phyloP scores from a whole-genome alignment of 2,888 invertebrate species.

The Allolobophora icterica region DNA sequence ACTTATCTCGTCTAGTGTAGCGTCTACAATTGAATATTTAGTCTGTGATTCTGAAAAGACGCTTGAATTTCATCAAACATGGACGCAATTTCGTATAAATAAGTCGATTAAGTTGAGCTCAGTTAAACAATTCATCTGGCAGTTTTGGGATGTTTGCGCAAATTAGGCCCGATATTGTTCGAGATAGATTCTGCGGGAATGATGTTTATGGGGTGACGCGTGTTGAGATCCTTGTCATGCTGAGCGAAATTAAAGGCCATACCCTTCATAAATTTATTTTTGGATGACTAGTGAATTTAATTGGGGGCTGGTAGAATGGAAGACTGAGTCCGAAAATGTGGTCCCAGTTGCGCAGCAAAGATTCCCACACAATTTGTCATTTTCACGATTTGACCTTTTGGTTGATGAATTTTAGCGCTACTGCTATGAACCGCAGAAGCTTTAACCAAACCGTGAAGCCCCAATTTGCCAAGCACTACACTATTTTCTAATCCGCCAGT shows the following conservation, averaged over 20 bases:
- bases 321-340: not conserved
- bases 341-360: not conserved
- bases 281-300: too few relatives aligned
- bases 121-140: not conserved
- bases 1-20: slow-evolving; percentile 9
- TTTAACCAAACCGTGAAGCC: not conserved
- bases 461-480: not conserved
- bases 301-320: too few relatives aligned
- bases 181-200: not conserved
- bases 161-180: not conserved
- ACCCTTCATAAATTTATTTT: too few relatives aligned
- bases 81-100: not conserved
- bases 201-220: not conserved
- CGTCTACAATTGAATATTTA: slow-evolving; percentile 17
- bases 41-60: not conserved
- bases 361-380: not conserved
- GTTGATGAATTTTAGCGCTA: not conserved
- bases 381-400: not conserved
- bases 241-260: not conserved
- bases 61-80: not conserved
- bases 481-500: slow-evolving; percentile 6
- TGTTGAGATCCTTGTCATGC: not conserved
- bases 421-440: not conserved
- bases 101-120: not conserved
- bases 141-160: not conserved